Evolutionary conservation across 2,113 vertebrate genomes (phyloP), one percentile per base, ranked within the genome.

Genomic region (Brachypodius melanocephalos): DNA sequence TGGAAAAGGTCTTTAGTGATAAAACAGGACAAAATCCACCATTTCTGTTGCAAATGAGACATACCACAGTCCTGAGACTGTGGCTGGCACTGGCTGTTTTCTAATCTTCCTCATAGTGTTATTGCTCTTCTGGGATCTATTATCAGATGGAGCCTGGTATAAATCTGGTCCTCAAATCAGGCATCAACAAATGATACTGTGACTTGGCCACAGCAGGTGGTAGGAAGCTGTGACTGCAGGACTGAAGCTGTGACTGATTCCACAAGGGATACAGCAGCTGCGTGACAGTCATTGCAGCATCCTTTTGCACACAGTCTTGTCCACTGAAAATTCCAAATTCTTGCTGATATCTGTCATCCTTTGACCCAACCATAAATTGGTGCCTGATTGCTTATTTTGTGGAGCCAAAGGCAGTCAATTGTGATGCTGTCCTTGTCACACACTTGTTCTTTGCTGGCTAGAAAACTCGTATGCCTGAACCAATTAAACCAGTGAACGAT

Each of bases 401-500:
- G 32, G 32, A 76, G 62, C 74, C 71, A 85, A 90, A 90, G 52
- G 42, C 62, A 94, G 54, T 58, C 71, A 93, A 28, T 85, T 85
- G 49, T 38, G 16, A 57, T 69, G 31, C 31, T 88, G 54, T 62
- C 26, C 34, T 49, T 85, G 66, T 26, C 2, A 1, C 45, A 81
- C 73, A 17, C 49, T 78, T 72, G 61, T 52, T 29, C 73, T 85
- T 75, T 88, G 28, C 71, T 96, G 62, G 49, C 71, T 85, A 58
- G 48, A 63, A 68, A 93, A 36, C 38, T 54, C 49, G 29, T 76
- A 32, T 54, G 58, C 38, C 49, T 83, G 45, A 91, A 88, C 54
- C 90, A 93, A 94, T 96, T 93, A 96, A 90, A 76, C 71, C 46
- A 76, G 67, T 79, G 82, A 88, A 85, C 58, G 51, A 42, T 93